These are phyloP conservation scores for Thelaira solivaga DNA, from an alignment of 2,888 invertebrate species.

Conservation along the genomic window DNA sequence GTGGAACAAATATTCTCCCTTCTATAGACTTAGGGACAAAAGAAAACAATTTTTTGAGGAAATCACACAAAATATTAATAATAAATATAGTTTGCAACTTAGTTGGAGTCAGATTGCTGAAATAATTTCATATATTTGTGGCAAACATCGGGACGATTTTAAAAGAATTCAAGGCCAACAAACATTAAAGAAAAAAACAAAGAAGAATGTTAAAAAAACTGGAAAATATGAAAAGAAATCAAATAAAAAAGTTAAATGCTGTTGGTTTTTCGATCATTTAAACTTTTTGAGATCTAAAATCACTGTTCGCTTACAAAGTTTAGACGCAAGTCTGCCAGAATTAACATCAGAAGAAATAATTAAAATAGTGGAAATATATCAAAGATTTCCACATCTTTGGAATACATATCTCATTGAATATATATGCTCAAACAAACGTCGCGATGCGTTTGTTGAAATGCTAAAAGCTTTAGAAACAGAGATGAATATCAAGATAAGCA, in stretches of 20 bases:
- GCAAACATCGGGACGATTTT: conserved; percentile 40
- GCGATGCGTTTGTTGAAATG: conserved; percentile 53
- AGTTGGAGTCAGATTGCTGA: conserved; percentile 27
- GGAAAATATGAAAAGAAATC: conserved; percentile 23
- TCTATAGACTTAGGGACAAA: conserved; percentile 40
- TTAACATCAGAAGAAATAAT: conserved; percentile 47
- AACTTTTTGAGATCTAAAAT: conserved; percentile 40
- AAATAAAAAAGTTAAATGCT: conserved; percentile 16
- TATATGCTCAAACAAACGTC: conserved; percentile 42
- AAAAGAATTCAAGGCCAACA: conserved; percentile 22
- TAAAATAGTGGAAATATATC: conserved; percentile 51
- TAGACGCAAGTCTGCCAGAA: conserved; percentile 32
- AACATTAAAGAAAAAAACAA: conserved; percentile 21
- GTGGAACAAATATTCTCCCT: conserved; percentile 47
- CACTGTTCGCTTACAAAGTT: conserved; percentile 11
- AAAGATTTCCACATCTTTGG: conserved; percentile 54
- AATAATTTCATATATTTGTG: conserved; percentile 38
- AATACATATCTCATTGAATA: conserved; percentile 54
- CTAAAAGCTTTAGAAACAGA: conserved; percentile 18
- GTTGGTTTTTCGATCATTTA: conserved; percentile 48
- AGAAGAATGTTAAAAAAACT: conserved; percentile 7
- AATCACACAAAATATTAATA: conserved; percentile 45
- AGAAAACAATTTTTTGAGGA: conserved; percentile 35
- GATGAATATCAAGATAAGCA: conserved; percentile 38
- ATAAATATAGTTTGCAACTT: conserved; percentile 19